These are phyloP conservation scores for Micronycteris hirsuta DNA, from an alignment of 2,113 vertebrate genomes.

Conservation along the genomic window DNA sequence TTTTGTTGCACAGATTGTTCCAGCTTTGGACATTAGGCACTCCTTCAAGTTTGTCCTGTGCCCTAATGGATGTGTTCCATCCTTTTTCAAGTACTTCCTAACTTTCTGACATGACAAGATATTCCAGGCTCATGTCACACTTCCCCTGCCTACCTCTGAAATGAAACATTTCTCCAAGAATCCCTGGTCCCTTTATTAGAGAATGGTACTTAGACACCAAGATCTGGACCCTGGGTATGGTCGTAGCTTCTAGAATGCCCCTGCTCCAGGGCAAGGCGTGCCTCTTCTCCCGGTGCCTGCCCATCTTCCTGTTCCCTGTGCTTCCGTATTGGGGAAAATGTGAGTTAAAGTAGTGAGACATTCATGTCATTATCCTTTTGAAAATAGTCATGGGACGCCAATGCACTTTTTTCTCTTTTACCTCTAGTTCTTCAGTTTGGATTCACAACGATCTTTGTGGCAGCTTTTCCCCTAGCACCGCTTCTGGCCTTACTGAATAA, in stretches of 20 bases:
- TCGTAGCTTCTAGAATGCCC: neutral
- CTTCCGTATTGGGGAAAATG: neutral
- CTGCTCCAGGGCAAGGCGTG: neutral
- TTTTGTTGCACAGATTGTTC: neutral
- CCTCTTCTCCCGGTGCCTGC: neutral
- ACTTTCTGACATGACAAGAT: neutral
- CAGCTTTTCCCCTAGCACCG: constrained; percentile 95
- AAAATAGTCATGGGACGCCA: neutral
- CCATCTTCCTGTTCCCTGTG: neutral
- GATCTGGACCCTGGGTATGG: neutral
- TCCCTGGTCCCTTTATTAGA: neutral
- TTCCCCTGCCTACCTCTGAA: neutral
- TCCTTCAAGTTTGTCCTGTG: neutral
- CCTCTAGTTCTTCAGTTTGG: constrained; percentile 94
- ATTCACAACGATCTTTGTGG: constrained; percentile 98
- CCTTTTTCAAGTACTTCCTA: neutral
- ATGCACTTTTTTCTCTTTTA: neutral
- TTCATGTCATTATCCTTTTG: neutral
- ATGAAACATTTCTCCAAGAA: neutral
- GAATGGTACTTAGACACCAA: neutral
- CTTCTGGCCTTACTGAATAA: constrained; percentile 96
- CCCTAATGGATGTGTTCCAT: neutral
- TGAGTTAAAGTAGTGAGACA: neutral
- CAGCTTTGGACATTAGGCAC: neutral
- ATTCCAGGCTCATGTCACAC: neutral